Base-by-base conservation (phyloP, 2,797 vertebrate species). In the Delichon dasypus region DNA sequence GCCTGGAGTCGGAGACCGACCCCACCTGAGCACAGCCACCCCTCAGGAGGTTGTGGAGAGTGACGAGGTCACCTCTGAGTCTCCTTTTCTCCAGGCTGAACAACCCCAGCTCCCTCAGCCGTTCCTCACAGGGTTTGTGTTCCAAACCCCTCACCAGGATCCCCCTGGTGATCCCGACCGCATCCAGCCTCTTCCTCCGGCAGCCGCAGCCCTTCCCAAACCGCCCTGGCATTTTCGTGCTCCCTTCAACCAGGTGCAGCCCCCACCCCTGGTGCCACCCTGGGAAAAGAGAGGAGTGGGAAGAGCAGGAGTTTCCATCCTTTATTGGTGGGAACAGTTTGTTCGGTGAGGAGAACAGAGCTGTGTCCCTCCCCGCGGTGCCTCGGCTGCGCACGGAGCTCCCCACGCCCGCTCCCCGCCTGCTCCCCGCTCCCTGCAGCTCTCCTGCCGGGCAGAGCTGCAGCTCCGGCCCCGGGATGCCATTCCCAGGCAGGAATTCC, bases 241-340 rank as follows among this genome's bases (percentile, higher is more conserved):
- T 30, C 54, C 66, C 75, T 3, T 21, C 18, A 19, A 2, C 16
- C 58, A 3, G 4, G n/a, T 13, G 3, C 55, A 27, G 34, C 13
- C 45, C 58, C 40, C 55, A 64, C 48, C 38, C 29, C 14, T 6
- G 50, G 36, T 0, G 1, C 80, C 1, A 1, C 22, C 11, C 0
- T 2, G 25, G 32, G 36, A 38, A 30, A 6, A 54, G 80, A 53
- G 34, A 18, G 53, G 58, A 91, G 85, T 11, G 70, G 62, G 26
- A 32, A 62, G 70, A 89, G 67, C 17, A 53, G 83, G 47, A 44
- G 12, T 92, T 95, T 91, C 53, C 78, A 85, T 85, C n/a, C 78
- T 95, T 96, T 94, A 95, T 95, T 96, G 36, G 88, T 66, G 32
- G 5, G 95, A 65, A 73, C 23, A 7, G 11, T 76, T 94, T 94